Percentiles rank a stretch among this genome's conserved stretches.
phyloP scores from a whole-genome alignment of 2,888 invertebrate species.

The Meiosimyza platycephala region DNA sequence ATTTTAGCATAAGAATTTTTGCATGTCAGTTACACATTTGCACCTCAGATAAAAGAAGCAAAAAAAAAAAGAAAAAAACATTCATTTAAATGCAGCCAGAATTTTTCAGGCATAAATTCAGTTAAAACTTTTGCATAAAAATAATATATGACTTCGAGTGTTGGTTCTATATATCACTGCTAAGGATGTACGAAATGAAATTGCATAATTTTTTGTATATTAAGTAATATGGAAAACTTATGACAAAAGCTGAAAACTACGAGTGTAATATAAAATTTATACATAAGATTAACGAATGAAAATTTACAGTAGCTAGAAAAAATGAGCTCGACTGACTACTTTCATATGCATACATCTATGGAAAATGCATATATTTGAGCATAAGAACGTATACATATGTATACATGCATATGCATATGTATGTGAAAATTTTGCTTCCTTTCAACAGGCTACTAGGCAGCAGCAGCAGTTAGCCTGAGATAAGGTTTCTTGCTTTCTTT shows the following conservation, averaged over 20 bases:
- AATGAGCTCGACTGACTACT: too few species aligned
- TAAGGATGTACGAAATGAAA: background rate
- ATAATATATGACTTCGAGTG: background rate
- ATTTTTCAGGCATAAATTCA: slow-evolving; percentile 19
- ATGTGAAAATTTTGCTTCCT: too few species aligned
- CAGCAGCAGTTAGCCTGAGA: background rate
- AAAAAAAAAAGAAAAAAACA: background rate
- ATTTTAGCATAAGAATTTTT: background rate
- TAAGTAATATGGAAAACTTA: background rate
- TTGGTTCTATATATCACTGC: background rate
- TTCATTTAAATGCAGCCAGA: slow-evolving; percentile 16
- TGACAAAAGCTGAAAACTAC: too few species aligned
- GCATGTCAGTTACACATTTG: slow-evolving; percentile 15
- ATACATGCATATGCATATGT: too few species aligned
- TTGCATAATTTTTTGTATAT: slow-evolving; percentile 24
- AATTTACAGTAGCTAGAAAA: too few species aligned
- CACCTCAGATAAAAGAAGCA: slow-evolving; percentile 1
- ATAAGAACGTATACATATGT: too few species aligned
- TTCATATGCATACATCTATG: too few species aligned
- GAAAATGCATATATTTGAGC: too few species aligned
- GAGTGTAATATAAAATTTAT: too few species aligned
- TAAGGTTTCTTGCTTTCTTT: background rate
- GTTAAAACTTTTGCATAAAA: slow-evolving; percentile 18
- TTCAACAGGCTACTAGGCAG: too few species aligned
- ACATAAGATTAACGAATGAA: too few species aligned